Evolutionary conservation across 2,797 vertebrate genomes (phyloP), one percentile per base, ranked within the genome.

Genomic region (Discoglossus pictus): DNA sequence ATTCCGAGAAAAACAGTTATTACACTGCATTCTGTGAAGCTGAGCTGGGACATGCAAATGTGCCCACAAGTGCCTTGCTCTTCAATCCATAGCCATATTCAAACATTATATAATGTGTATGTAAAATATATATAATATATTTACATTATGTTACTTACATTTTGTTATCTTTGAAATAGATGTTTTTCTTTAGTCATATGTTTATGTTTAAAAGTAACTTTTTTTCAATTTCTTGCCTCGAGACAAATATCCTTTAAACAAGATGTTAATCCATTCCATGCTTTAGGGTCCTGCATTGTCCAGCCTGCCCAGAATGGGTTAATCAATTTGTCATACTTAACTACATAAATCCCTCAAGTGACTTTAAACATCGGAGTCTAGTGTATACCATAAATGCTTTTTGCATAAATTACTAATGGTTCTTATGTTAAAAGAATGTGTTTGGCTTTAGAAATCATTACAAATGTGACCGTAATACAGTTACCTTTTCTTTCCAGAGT

Each of bases 291-390:
- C 36, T 42, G 23, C 34, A 21, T 20, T 64, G 47, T 55, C 38
- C 31, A 43, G 34, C 54, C 48, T 9, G 15, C 17, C 53, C 21
- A 64, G 53, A 70, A 58, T 25, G 52, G 62, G 60, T 24, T 70
- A 63, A 70, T 70, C 68, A 64, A 70, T 70, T 70, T 70, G 52
- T 64, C 43, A 70, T 70, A 70, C 68, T 70, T 50, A 40, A 43
- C 50, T 48, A 39, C 18, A 16, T 48, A 70, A 51, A 56, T 9
- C 39, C 39, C 10, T 39, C 24, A 23, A 7, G 11, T 12, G 8
- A 7, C 10, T 21, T 48, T 47, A 13, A 31, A 62, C 42, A 16
- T n/a, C 21, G 17, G 25, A 55, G 8, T 16, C 52, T 17, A 38
- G 35, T 46, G 27, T 53, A 31, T 44, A 25, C 11, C 31, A 38